Conservation (phyloP, 2,797 vertebrate genomes). For the Xiphorhynchus erythropygius region DNA sequence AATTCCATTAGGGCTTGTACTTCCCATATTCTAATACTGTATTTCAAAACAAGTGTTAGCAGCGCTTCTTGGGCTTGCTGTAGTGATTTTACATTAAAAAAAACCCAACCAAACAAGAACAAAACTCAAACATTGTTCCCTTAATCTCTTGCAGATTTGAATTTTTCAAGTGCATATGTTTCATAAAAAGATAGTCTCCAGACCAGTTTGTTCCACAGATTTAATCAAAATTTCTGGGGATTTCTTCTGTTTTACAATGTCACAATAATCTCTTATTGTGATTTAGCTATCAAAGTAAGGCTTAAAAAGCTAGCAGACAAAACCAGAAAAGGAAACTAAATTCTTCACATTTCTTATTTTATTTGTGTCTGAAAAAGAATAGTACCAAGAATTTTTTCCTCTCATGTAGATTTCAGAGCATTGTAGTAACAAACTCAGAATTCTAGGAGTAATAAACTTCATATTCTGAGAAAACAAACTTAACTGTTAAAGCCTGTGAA, state of each 20-base stretch:
- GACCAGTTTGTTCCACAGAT: background rate
- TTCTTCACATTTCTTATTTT: background rate
- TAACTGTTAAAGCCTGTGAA: background rate
- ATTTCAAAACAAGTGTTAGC: background rate
- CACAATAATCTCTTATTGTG: background rate
- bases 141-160: background rate
- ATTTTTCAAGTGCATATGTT: background rate
- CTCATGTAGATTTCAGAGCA: background rate
- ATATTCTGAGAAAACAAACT: background rate
- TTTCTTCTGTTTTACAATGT: background rate
- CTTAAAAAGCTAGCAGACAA: background rate
- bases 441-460: background rate
- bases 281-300: background rate
- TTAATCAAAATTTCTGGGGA: background rate
- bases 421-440: background rate
- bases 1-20: background rate
- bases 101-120: accelerated
- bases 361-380: background rate
- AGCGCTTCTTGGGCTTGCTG: background rate
- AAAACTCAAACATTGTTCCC: background rate
- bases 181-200: background rate
- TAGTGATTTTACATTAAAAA: background rate
- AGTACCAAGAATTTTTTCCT: background rate
- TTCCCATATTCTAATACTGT: background rate
- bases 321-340: background rate